Evolutionary conservation across 2,888 invertebrate genomes (phyloP).

Genomic region (Pherbina coryleti): DNA sequence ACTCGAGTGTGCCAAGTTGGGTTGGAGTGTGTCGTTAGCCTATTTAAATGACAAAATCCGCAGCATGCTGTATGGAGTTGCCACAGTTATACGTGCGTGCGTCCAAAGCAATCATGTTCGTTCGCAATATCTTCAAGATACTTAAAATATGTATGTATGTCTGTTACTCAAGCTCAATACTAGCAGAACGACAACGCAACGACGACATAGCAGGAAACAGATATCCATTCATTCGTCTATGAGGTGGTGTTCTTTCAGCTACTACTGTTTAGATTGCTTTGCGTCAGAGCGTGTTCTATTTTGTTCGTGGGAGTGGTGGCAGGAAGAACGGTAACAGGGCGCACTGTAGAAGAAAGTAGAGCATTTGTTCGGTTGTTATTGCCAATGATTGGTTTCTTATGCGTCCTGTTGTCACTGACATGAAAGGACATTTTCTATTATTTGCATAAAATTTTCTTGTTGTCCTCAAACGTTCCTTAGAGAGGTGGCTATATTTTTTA

Average conservation of each 20-base stretch:
- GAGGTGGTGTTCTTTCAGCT: too few relatives aligned
- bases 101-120: constrained; percentile 10
- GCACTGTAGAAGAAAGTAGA: neutral
- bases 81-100: neutral
- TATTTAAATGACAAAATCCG: neutral
- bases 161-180: too few relatives aligned
- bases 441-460: constrained; percentile 32
- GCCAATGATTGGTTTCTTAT: constrained; percentile 39
- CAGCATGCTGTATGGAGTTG: neutral
- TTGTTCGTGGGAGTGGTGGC: neutral
- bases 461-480: constrained; percentile 3
- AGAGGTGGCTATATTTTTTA: neutral
- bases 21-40: neutral
- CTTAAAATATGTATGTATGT: too few relatives aligned
- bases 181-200: too few relatives aligned
- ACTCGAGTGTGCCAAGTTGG: neutral
- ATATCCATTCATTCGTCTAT: too few relatives aligned
- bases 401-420: constrained; percentile 17
- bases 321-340: neutral
- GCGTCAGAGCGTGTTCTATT: neutral
- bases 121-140: neutral
- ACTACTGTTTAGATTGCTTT: too few relatives aligned
- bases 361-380: constrained; percentile 27
- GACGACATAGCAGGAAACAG: too few relatives aligned
- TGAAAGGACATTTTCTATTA: constrained; percentile 17